Conservation (phyloP, 2,113 vertebrate species). For the Chloropsis cyanopogon region DNA sequence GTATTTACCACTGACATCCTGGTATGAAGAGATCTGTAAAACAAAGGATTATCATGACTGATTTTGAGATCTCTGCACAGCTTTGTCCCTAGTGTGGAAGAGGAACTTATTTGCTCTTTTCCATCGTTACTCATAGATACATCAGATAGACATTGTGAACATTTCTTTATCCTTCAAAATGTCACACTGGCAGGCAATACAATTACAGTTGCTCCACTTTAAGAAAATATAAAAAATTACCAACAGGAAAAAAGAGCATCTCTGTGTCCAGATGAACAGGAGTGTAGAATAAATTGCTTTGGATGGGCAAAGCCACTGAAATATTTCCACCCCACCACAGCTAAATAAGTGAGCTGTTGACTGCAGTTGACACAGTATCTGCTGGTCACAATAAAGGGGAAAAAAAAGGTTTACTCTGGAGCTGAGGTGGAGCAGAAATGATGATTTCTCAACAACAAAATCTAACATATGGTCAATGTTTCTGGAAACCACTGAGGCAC, state of each 20-base stretch:
- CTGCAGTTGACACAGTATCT: background rate
- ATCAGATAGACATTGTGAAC: rapidly evolving
- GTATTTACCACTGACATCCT: background rate
- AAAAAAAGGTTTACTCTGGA: background rate
- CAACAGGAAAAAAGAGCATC: background rate
- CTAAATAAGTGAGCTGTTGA: background rate
- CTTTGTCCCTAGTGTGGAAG: background rate
- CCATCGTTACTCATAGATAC: background rate
- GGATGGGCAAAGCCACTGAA: background rate
- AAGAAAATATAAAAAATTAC: background rate
- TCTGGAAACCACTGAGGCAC: background rate
- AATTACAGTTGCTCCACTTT: background rate
- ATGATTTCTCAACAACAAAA: background rate
- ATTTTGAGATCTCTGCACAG: background rate
- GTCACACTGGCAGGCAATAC: background rate
- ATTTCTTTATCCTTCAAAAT: background rate
- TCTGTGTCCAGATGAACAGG: background rate
- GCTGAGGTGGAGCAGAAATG: background rate
- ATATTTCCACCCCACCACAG: background rate
- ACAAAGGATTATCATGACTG: background rate
- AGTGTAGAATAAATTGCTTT: background rate
- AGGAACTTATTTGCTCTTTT: background rate
- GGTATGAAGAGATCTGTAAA: background rate
- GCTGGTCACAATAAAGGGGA: background rate
- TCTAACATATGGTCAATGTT: background rate